phyloP scores from a whole-genome alignment of 2,797 vertebrate species.

The Siniperca scherzeri region DNA sequence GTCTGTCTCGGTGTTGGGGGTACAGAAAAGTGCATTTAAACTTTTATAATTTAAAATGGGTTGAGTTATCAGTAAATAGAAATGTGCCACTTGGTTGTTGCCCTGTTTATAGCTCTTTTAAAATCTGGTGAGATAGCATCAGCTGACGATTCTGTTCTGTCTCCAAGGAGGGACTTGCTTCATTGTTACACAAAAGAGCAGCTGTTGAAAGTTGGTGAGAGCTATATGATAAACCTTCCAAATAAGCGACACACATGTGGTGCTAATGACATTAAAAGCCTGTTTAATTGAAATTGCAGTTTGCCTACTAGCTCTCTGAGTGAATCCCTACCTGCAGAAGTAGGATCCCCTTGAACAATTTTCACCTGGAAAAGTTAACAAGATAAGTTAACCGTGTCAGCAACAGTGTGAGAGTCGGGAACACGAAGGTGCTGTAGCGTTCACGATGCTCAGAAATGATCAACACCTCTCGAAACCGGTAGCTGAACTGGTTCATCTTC shows the following conservation, averaged over 20 bases:
- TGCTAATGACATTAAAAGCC: not conserved
- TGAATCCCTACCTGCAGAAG: not conserved
- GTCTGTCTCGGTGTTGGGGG: not conserved
- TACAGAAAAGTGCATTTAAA: not conserved
- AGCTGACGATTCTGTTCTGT: not conserved
- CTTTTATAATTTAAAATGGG: not conserved
- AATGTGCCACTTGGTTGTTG: not conserved
- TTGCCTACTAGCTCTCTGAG: not conserved
- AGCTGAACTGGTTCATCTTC: not conserved
- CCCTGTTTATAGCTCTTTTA: not conserved
- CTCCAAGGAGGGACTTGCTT: accelerated
- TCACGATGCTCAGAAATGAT: not conserved
- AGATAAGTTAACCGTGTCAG: not conserved
- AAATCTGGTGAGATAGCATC: not conserved
- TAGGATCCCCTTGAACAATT: not conserved
- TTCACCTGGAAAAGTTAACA: not conserved
- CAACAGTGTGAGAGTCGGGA: not conserved
- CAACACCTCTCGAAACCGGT: not conserved
- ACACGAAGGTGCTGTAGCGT: not conserved
- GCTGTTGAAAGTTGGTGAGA: too few species aligned
- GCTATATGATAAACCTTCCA: not conserved
- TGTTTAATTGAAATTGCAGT: not conserved
- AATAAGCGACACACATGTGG: not conserved
- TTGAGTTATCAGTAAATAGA: not conserved
- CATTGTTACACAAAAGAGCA: not conserved